These are phyloP conservation scores for Climacteris rufus DNA, from an alignment of 2,113 vertebrate genomes.

Conservation along the genomic window DNA sequence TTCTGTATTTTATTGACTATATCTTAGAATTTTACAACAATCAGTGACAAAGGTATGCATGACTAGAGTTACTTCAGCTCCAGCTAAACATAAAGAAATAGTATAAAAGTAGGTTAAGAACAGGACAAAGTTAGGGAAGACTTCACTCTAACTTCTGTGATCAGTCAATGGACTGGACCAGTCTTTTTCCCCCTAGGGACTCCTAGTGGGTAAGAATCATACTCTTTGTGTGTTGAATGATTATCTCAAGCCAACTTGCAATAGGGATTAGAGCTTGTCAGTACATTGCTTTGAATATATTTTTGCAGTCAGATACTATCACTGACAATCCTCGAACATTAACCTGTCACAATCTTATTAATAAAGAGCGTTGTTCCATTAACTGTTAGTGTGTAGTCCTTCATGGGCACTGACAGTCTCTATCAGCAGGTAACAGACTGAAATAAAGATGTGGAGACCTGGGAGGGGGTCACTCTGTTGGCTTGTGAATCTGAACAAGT, in stretches of 20 bases:
- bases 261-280: neutral
- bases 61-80: neutral
- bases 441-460: neutral
- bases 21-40: neutral
- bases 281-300: neutral
- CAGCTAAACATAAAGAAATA: neutral
- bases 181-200: neutral
- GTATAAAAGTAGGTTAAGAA: neutral
- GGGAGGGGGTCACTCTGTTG: neutral
- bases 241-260: neutral
- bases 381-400: neutral
- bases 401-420: fast-evolving
- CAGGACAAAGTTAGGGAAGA: neutral
- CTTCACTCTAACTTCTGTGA: neutral
- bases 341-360: neutral
- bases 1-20: neutral
- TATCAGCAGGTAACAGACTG: neutral
- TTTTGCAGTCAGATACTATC: neutral
- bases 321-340: fast-evolving
- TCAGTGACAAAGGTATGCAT: neutral
- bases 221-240: fast-evolving
- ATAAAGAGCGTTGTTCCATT: neutral
- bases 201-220: fast-evolving
- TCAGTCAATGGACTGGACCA: neutral
- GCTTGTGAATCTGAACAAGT: neutral